Evolutionary conservation across 2,888 invertebrate genomes (phyloP).

Genomic region (Brachylomia viminalis): DNA sequence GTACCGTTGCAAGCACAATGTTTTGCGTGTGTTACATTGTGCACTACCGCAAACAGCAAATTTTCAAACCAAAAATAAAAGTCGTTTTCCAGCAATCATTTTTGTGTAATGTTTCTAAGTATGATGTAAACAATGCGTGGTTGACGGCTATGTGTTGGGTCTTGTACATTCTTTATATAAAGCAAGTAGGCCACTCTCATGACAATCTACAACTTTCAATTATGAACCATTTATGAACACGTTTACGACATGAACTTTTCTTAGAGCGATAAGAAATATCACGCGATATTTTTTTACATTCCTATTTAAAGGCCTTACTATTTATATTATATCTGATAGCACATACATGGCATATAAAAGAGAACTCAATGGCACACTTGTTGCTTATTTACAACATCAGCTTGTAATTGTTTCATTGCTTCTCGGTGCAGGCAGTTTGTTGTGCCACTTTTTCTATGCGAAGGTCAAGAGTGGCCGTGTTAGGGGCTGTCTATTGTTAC

Average conservation of each 20-base stretch:
- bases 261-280: constrained; percentile 33
- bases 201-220: constrained; percentile 10
- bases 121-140: too few species aligned
- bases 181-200: constrained; percentile 33
- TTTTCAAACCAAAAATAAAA: too few species aligned
- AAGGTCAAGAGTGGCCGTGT: too few species aligned
- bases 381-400: constrained; percentile 12
- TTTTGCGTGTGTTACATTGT: too few species aligned
- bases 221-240: constrained; percentile 12
- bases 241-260: not conserved
- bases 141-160: too few species aligned
- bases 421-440: not conserved
- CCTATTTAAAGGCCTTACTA: not conserved
- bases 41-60: too few species aligned
- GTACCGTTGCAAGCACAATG: too few species aligned
- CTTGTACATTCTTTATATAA: too few species aligned
- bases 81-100: too few species aligned
- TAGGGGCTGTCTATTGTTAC: too few species aligned
- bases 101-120: too few species aligned
- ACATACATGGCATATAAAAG: not conserved
- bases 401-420: not conserved
- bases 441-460: not conserved
- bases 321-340: not conserved
- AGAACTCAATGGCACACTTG: constrained; percentile 17
- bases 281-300: constrained; percentile 31